Conservation (phyloP, 2,888 invertebrate species). For the Timandra comae region DNA sequence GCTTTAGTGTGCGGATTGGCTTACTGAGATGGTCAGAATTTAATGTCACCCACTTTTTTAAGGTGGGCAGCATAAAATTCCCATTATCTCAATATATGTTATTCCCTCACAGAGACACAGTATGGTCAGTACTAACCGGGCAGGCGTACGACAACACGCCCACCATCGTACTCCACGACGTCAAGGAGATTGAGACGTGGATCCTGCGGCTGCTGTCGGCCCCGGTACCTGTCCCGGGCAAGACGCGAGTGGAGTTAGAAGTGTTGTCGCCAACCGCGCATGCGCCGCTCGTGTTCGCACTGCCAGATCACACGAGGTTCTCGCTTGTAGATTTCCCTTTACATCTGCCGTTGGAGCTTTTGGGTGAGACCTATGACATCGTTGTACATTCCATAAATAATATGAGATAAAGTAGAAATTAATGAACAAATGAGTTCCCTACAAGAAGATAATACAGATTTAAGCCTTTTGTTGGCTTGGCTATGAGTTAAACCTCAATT, state of each 20-base stretch:
- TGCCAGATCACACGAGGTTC: slow-evolving; percentile 98
- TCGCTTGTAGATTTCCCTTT: slow-evolving; percentile 98
- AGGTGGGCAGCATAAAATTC: neutral
- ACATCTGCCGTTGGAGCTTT: slow-evolving; percentile 96
- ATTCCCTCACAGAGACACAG: slow-evolving; percentile 84
- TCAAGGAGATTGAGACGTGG: slow-evolving; percentile 99
- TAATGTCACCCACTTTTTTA: neutral
- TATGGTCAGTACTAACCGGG: slow-evolving; percentile 96
- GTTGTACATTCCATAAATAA: too few species aligned
- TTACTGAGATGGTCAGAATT: too few species aligned
- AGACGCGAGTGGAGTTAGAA: slow-evolving; percentile 89
- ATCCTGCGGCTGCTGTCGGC: slow-evolving; percentile 96
- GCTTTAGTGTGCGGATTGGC: too few species aligned
- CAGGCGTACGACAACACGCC: slow-evolving; percentile 87
- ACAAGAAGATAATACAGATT: too few species aligned
- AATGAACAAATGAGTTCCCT: too few species aligned
- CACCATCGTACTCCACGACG: slow-evolving; percentile 94
- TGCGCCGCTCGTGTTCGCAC: slow-evolving; percentile 91
- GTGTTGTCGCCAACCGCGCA: slow-evolving; percentile 91
- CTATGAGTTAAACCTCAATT: too few species aligned
- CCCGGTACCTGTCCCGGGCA: slow-evolving; percentile 98
- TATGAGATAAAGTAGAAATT: too few species aligned
- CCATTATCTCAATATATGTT: neutral
- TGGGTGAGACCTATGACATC: slow-evolving; percentile 79
- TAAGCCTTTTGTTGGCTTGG: too few species aligned